Percentiles rank a stretch among this genome's conserved stretches.
Conservation (phyloP, 2,113 vertebrate genomes). For the Gadus macrocephalus region DNA sequence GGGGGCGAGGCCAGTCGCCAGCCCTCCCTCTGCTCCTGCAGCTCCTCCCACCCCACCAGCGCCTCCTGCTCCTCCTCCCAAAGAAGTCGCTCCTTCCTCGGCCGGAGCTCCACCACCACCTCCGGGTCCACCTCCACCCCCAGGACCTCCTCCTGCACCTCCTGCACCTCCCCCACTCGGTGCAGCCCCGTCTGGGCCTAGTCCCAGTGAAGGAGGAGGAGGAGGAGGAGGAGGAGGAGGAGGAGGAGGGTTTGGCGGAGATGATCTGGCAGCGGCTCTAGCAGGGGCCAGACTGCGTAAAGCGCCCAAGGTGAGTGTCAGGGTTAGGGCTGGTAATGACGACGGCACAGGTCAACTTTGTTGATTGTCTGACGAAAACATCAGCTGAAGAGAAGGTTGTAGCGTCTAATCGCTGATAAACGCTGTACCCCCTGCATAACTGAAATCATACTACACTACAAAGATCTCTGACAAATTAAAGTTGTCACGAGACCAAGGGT, state of each 20-base stretch:
- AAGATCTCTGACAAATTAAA: too few species aligned
- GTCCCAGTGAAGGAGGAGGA: constrained; percentile 39
- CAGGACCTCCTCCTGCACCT: constrained; percentile 50
- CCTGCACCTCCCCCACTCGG: constrained; percentile 49
- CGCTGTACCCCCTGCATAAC: too few species aligned
- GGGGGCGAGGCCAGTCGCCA: constrained; percentile 24
- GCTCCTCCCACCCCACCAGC: constrained; percentile 29
- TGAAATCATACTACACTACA: too few species aligned
- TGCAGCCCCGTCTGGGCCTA: background rate
- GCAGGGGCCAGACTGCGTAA: constrained; percentile 80
- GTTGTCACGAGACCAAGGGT: too few species aligned
- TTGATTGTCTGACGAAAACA: too few species aligned
- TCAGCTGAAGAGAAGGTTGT: too few species aligned
- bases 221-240: constrained; percentile 27
- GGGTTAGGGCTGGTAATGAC: too few species aligned
- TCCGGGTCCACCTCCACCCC: constrained; percentile 34
- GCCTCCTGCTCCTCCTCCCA: constrained; percentile 6
- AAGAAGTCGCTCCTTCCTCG: constrained; percentile 13
- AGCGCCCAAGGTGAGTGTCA: constrained; percentile 67
- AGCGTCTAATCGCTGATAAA: too few species aligned
- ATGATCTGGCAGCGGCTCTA: constrained; percentile 72
- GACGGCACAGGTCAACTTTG: too few species aligned
- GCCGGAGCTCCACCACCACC: constrained; percentile 3
- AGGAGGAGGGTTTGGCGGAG: constrained; percentile 26
- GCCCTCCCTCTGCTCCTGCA: constrained; percentile 17